Base-by-base conservation (phyloP, 37 sponge, comb jelly and placozoan genomes). In the Hormiphora californensis region DNA sequence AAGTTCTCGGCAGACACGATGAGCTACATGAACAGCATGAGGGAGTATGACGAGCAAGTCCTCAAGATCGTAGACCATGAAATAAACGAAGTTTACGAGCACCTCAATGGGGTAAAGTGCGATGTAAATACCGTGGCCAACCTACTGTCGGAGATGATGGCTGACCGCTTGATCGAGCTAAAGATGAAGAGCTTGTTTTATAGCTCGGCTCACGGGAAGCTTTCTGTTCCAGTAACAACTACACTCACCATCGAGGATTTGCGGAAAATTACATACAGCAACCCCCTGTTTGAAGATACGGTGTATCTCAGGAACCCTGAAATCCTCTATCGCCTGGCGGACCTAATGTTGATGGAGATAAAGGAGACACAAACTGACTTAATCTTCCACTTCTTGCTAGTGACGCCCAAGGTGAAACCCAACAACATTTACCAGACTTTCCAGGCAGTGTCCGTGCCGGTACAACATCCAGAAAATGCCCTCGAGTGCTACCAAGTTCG, bases 351-450 rank as follows among this genome's bases (percentile, higher is more conserved):
- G 8, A 73, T 40, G 44, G 35, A 73, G 3, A 30, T 73, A 8
- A 11, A 7, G 4, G 3, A n/a, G n/a, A 9, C 21, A 11, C 27
- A 41, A 3, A 7, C 40, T 3, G 21, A 11, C 38, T 9, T 73
- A 7, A 9, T 40, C 3, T 73, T 73, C 46, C 81, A 73, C 23
- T 73, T 73, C 44, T 46, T 73, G 23, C 46, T 73, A 40, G 25
- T 36, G 25, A n/a, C 81, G 1, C 81, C 81, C 9, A 73, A 40
- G 25, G 23, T 73, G 46, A 15, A 41, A 3, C 0, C 41, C 9
- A 21, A 39, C 25, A 11, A 22, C 0, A 23, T 73, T 25, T 41
- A 40, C 81, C 9, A 28, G 23, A 73, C 81, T 3, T 73, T 43
- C 44, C n/a, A 27, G 1, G 30, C 81, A n/a, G 81, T 73, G 2